A percentile compares a stretch with the other conserved stretches of the same genome.
Evolutionary conservation across 1,140 invertebrate species (phyloP).

Genomic region (Eufriesea mexicana): DNA sequence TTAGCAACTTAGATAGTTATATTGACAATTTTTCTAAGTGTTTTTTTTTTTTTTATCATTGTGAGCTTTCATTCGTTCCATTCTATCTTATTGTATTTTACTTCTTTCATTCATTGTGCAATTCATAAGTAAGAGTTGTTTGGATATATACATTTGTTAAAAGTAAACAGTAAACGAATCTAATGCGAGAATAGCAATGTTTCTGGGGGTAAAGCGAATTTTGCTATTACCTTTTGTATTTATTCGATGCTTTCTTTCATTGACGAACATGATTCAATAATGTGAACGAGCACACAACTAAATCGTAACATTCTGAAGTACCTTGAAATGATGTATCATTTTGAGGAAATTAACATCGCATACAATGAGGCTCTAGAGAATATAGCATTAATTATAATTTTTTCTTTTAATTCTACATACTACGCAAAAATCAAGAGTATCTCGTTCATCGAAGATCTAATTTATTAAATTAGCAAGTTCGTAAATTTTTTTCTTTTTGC

Average conservation of each 20-base stretch:
- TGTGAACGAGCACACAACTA: conserved; percentile 59
- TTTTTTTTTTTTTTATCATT: conserved; percentile 52
- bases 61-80: conserved; percentile 41
- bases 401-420: conserved; percentile 30
- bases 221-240: conserved; percentile 43
- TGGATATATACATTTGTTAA: conserved; percentile 43
- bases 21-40: conserved; percentile 51
- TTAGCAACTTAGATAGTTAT: conserved; percentile 60
- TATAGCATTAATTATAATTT: conserved; percentile 35
- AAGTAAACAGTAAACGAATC: conserved; percentile 36
- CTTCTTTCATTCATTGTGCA: conserved; percentile 52
- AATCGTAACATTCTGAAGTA: conserved; percentile 27
- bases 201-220: conserved; percentile 45
- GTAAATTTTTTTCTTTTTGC: conserved; percentile 27
- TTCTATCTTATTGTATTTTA: conserved; percentile 40
- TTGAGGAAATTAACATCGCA: conserved; percentile 32
- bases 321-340: conserved; percentile 30
- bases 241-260: conserved; percentile 25
- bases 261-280: conserved; percentile 13
- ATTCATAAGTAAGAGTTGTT: conserved; percentile 49
- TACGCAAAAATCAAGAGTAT: background rate
- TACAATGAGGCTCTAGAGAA: conserved; percentile 52
- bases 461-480: conserved; percentile 1
- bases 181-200: conserved; percentile 34
- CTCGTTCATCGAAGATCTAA: conserved; percentile 39